Percentiles rank a stretch among this genome's conserved stretches.
Evolutionary conservation across 1,140 invertebrate genomes (phyloP).

Genomic region (Anastatus disparis): DNA sequence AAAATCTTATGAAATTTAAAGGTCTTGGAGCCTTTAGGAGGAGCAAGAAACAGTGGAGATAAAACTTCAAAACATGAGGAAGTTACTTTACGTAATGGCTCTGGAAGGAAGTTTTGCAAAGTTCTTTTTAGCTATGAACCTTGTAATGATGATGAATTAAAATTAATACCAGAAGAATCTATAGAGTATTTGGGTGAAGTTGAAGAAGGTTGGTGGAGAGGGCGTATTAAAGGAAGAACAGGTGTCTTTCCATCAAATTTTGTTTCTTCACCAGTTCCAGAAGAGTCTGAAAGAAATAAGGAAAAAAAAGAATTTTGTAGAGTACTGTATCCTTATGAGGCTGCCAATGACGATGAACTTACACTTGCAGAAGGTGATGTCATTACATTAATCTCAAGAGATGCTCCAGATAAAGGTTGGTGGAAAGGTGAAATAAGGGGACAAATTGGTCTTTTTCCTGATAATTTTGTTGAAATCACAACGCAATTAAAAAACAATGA

Average conservation of each 20-base stretch:
- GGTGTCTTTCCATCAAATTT: conserved; percentile 96
- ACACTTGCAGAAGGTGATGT: conserved; percentile 89
- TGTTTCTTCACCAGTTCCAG: conserved; percentile 68
- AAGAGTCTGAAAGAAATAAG: conserved; percentile 50
- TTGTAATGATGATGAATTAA: conserved; percentile 90
- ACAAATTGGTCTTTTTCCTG: conserved; percentile 92
- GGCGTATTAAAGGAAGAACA: conserved; percentile 76
- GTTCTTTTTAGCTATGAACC: conserved; percentile 93
- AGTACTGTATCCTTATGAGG: conserved; percentile 90
- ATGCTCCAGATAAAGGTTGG: conserved; percentile 94
- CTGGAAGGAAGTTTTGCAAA: conserved; percentile 75
- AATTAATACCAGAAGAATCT: conserved; percentile 85
- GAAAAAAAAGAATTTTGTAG: conserved; percentile 77
- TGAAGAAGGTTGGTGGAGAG: conserved; percentile 92
- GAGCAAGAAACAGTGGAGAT: conserved; percentile 36
- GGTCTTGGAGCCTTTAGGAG: conserved; percentile 29
- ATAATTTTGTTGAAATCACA: conserved; percentile 91
- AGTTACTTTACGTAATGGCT: conserved; percentile 59
- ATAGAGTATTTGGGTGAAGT: conserved; percentile 90
- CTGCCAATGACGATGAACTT: conserved; percentile 94
- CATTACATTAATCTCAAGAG: conserved; percentile 86
- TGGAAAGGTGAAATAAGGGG: conserved; percentile 95
- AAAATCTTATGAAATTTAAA: background rate
- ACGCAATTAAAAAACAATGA: conserved; percentile 49
- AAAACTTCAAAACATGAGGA: conserved; percentile 40